These are phyloP conservation scores for Cantharis rufa DNA, from an alignment of 2,888 invertebrate genomes.

Conservation along the genomic window DNA sequence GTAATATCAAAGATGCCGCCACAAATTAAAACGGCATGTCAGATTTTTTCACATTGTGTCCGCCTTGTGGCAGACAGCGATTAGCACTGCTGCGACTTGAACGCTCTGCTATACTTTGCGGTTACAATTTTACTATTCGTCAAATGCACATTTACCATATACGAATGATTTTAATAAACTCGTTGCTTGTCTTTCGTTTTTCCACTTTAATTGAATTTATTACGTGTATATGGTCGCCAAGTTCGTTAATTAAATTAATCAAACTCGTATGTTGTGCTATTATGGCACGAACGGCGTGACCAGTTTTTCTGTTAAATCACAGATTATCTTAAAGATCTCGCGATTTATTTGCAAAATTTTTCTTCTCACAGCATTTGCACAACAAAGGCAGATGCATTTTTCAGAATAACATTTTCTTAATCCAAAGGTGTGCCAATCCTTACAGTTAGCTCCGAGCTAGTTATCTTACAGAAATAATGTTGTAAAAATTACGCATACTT, in stretches of 20 bases:
- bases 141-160: not conserved
- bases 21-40: constrained; percentile 20
- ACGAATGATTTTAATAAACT: not conserved
- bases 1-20: constrained; percentile 18
- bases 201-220: not conserved
- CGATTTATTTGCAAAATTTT: not conserved
- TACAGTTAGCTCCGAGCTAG: not conserved
- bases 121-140: not conserved
- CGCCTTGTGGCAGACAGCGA: constrained; percentile 12
- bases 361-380: not conserved
- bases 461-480: not conserved
- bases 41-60: constrained; percentile 12
- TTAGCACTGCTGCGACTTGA: constrained; percentile 14
- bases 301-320: not conserved
- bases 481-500: too few relatives aligned
- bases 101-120: not conserved
- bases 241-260: not conserved
- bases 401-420: not conserved
- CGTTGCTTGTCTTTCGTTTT: not conserved
- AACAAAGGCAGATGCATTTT: not conserved
- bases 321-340: not conserved
- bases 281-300: not conserved
- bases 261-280: not conserved
- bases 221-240: not conserved
- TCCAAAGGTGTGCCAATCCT: not conserved